Percentiles rank a stretch among this genome's conserved stretches.
Evolutionary conservation across 2,113 vertebrate genomes (phyloP).

Genomic region (Thunnus thynnus): DNA sequence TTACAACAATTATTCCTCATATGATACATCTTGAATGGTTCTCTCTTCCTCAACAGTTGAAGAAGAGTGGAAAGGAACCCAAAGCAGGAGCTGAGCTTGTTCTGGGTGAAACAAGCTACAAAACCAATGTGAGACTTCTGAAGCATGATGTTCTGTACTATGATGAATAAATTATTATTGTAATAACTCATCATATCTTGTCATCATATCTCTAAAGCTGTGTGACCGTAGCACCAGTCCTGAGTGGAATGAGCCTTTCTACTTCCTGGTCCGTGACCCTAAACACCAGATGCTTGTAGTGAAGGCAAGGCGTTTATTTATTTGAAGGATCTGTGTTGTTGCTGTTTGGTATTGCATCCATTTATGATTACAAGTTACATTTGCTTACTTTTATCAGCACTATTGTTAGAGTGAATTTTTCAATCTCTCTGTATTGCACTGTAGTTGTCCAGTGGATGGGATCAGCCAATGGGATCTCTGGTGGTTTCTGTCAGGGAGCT

Average conservation of each 20-base stretch:
- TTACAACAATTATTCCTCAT: neutral
- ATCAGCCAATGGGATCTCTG: slow-evolving; percentile 86
- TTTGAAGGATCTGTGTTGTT: neutral
- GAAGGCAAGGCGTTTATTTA: slow-evolving; percentile 82
- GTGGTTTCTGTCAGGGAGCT: slow-evolving; percentile 87
- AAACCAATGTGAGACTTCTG: slow-evolving; percentile 87
- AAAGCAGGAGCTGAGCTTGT: slow-evolving; percentile 86
- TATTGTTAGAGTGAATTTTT: neutral
- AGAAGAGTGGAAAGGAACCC: slow-evolving; percentile 90
- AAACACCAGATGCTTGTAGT: slow-evolving; percentile 87
- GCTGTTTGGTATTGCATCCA: neutral
- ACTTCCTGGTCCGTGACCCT: slow-evolving; percentile 89
- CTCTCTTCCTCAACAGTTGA: slow-evolving; percentile 79
- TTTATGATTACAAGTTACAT: neutral
- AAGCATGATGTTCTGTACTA: neutral
- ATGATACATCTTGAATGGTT: neutral
- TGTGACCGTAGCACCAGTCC: slow-evolving; percentile 84
- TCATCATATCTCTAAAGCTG: slow-evolving; percentile 73
- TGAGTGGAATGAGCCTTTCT: slow-evolving; percentile 89
- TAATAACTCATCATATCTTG: neutral
- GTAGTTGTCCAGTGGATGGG: slow-evolving; percentile 84
- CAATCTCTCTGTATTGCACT: neutral
- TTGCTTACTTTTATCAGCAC: neutral
- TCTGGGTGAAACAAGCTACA: slow-evolving; percentile 83
- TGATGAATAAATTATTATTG: neutral